phyloP scores from a whole-genome alignment of 1,140 invertebrate genomes.

The Drosophila serrata region DNA sequence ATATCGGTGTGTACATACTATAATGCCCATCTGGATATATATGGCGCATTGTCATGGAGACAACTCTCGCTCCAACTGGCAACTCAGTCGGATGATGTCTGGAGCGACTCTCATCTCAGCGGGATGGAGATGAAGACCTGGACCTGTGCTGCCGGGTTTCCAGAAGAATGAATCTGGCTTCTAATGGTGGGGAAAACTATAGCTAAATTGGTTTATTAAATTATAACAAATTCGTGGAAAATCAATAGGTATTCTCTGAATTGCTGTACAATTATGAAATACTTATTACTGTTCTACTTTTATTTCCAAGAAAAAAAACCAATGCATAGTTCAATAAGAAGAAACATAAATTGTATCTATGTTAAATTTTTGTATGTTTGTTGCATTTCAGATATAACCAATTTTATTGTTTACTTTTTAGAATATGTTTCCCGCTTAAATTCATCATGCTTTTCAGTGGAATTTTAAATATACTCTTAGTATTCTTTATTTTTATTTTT shows the following conservation, averaged over 20 bases:
- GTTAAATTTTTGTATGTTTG: background rate
- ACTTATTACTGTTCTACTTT: background rate
- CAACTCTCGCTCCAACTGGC: conserved; percentile 48
- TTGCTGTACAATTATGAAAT: background rate
- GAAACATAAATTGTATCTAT: background rate
- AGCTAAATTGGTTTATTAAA: conserved; percentile 7
- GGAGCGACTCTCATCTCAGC: conserved; percentile 18
- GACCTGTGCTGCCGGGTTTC: background rate
- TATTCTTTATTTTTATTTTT: no score
- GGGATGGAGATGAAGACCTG: background rate
- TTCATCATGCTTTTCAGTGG: background rate
- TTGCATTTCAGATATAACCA: background rate
- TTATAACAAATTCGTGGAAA: no score
- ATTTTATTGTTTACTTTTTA: background rate
- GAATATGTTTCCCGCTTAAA: background rate
- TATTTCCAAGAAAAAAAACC: background rate
- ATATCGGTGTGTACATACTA: conserved; percentile 20
- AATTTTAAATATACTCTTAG: background rate
- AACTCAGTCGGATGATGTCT: conserved; percentile 56
- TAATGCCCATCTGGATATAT: conserved; percentile 18
- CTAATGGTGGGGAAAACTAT: no score
- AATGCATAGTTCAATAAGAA: no score
- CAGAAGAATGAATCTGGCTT: background rate
- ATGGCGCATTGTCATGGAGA: conserved; percentile 45
- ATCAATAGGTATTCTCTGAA: background rate